Base-by-base conservation (phyloP, 2,888 invertebrate genomes). In the Tortricodes alternella region DNA sequence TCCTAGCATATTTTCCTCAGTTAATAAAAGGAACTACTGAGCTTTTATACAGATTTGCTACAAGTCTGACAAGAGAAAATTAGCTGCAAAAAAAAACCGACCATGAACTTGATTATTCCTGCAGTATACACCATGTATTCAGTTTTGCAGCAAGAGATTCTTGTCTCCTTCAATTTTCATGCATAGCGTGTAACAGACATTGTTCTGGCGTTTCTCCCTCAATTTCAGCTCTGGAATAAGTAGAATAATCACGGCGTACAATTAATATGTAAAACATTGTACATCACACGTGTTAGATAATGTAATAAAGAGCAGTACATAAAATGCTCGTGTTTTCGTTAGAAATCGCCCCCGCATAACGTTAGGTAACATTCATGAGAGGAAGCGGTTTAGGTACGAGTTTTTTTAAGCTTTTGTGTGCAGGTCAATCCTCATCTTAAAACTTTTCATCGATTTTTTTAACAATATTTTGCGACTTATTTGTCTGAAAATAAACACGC, bases 241-340 rank as follows among this genome's bases (percentile, higher is more conserved):
- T 15, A 24, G 24, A 41, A 23, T 24, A 41, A 41, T 41, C 41
- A 41, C 49, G 29, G 8, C 9, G 19, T 29, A 21, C 15, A 29
- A 38, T 49, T 39, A 39, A 29, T 39, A 24, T 53, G 38, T 39
- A 39, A 46, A 53, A 46, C 46, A 23, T 32, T 32, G 13, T 32
- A 46, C 23, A 34, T 16, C 32, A 39, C 23, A 53, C 38, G 32
- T 53, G 38, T 39, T 39, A 39, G 29, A 39, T 32, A 39, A 53
- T 46, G 32, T 39, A 46, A 52, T 52, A 52, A 44, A 32, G 21
- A 38, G 38, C 18, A 39, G 19, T 15, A 32, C 23, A 29, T 32
- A 53, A 46, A 53, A 46, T 15, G 18, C 29, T 38, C 39, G n/a
- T 53, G 53, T 53, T 53, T 52, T 53, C 46, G 46, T 53, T 46